Evolutionary conservation across 2,888 invertebrate species (phyloP).

Genomic region (Microplitis deprimator): DNA sequence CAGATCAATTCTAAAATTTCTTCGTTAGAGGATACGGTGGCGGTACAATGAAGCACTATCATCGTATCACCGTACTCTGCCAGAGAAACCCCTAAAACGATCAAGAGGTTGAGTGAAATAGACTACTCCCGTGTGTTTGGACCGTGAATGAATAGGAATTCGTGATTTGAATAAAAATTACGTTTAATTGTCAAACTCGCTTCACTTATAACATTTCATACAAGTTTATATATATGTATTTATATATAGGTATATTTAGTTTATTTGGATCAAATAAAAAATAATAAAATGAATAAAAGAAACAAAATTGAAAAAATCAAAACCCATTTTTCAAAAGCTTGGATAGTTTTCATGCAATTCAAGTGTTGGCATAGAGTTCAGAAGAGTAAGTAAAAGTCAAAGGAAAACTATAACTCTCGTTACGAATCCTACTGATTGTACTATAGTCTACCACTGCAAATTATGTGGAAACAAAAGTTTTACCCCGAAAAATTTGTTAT

Average conservation of each 20-base stretch:
- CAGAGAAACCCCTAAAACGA: conserved; percentile 24
- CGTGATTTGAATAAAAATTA: neutral
- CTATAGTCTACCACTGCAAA: conserved; percentile 1
- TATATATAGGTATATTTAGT: too few relatives aligned
- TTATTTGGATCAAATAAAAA: too few relatives aligned
- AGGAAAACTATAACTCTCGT: conserved; percentile 25
- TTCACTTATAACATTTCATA: neutral
- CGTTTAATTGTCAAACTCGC: neutral
- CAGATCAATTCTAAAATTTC: conserved; percentile 25
- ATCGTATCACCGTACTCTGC: neutral
- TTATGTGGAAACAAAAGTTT: conserved; percentile 32
- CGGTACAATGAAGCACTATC: neutral
- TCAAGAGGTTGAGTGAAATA: conserved; percentile 19
- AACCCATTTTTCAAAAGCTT: neutral
- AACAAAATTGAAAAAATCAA: neutral
- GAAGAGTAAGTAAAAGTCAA: conserved; percentile 11
- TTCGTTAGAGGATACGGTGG: conserved; percentile 10
- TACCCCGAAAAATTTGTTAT: conserved; percentile 15
- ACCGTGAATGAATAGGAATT: neutral
- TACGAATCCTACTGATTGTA: conserved; percentile 18
- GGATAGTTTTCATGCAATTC: conserved; percentile 15
- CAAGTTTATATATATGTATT: too few relatives aligned
- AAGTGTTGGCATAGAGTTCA: neutral
- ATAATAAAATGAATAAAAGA: too few relatives aligned
- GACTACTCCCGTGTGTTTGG: conserved; percentile 2